Base-by-base conservation (phyloP, 2,888 invertebrate genomes). In the Drosophila nigricruria region DNA sequence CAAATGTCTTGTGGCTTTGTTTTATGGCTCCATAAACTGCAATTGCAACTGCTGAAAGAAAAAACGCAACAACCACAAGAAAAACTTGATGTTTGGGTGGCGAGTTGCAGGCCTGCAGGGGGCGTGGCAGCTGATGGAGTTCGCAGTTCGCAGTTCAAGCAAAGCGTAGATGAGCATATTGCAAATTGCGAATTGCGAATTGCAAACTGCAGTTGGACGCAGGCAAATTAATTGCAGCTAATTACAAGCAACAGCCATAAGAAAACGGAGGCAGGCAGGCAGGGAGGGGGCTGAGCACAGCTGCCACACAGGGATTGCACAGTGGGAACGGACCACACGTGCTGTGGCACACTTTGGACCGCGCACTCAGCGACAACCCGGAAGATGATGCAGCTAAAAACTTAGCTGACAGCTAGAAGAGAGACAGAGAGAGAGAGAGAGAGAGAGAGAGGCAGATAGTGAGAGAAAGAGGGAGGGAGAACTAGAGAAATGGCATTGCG, bases 211-310 rank as follows among this genome's bases (percentile, higher is more conserved):
- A 16, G 63, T 18, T 49, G 76, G 56, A 73, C 69, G 66, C 68
- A 69, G 73, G 80, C 73, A 87, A 87, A 87, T 87, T 82, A 84
- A 84, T 84, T 84, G 84, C 87, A 80, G 72, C 82, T 84, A 84
- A 84, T 87, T 87, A 72, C 76, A 61, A 79, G 59, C 63, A 68
- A 52, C 54, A 65, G 73, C 53, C 62, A 36, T 52, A 43, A 64
- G 61, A 23, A 9, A 16, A 12, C 45, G 25, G 9, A 16, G 1
- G 25, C 45, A 23, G 23, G 25, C n/a, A 12, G 12, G n/a, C 2
- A 23, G 1, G n/a, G 4, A 0, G 16, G 45, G 3, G 10, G 1
- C 12, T 10, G 3, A 8, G n/a, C 23, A 25, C 36, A 9, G 27
- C 36, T 53, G 45, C n/a, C 14, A 36, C 64, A 63, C 65, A 63